phyloP scores from a whole-genome alignment of 2,113 vertebrate species.

The Erythrolamprus reginae region DNA sequence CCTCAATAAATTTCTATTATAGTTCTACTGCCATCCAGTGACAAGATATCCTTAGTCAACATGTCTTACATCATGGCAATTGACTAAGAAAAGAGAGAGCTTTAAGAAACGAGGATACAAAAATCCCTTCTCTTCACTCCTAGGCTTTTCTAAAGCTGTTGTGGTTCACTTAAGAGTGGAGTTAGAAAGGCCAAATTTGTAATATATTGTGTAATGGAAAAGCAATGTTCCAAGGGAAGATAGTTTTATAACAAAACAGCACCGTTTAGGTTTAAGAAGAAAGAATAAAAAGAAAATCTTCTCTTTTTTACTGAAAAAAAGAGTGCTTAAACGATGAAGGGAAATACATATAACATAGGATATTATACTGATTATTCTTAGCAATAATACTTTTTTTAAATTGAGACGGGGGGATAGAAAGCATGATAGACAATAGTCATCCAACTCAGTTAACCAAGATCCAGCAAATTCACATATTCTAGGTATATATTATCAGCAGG shows the following conservation, averaged over 20 bases:
- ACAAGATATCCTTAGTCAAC: constrained; percentile 65
- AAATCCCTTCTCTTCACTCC: constrained; percentile 8
- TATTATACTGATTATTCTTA: background rate
- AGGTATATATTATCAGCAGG: background rate
- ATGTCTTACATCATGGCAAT: background rate
- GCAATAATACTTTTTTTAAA: background rate
- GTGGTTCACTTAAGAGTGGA: background rate
- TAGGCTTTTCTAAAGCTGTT: background rate
- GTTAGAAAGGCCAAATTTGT: background rate
- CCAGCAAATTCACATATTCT: background rate
- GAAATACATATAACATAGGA: background rate
- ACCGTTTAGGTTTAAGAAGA: background rate
- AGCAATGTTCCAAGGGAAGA: background rate
- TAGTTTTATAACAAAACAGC: background rate
- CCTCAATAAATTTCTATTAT: constrained; percentile 68
- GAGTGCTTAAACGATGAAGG: background rate
- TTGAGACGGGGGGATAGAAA: background rate
- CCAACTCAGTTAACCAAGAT: background rate
- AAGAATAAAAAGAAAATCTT: background rate
- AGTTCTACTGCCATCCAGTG: constrained; percentile 74
- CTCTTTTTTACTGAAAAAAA: background rate
- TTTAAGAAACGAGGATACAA: background rate
- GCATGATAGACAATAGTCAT: background rate
- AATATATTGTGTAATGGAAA: background rate
- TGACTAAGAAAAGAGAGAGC: background rate